Evolutionary conservation across 2,113 vertebrate genomes (phyloP).

Genomic region (Sphaerodactylus townsendi): DNA sequence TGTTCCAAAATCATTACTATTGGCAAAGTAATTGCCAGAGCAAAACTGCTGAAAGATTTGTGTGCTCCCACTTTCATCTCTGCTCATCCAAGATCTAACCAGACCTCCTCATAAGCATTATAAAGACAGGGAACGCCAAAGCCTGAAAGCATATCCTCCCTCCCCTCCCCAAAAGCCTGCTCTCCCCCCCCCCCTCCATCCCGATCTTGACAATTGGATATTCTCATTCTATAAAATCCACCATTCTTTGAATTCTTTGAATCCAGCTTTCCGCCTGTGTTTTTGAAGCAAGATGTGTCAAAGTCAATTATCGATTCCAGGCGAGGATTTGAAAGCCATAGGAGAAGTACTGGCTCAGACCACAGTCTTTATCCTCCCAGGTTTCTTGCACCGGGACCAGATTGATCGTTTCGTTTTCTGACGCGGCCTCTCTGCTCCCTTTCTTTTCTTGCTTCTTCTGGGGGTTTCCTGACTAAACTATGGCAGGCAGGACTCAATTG

Average conservation of each 20-base stretch:
- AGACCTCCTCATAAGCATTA: slow-evolving; percentile 29
- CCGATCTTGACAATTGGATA: slow-evolving; percentile 22
- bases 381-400: slow-evolving; percentile 39
- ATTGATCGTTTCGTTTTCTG: slow-evolving; percentile 67
- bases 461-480: slow-evolving; percentile 74
- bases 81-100: slow-evolving; percentile 22
- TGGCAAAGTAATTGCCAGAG: slow-evolving; percentile 68
- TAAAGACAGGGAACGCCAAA: slow-evolving; percentile 17
- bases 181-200: neutral
- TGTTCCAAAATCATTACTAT: slow-evolving; percentile 61
- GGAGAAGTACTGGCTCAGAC: slow-evolving; percentile 47
- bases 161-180: neutral
- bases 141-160: slow-evolving; percentile 4
- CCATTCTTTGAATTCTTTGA: slow-evolving; percentile 43
- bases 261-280: slow-evolving; percentile 45
- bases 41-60: slow-evolving; percentile 57
- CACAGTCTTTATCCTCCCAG: slow-evolving; percentile 41
- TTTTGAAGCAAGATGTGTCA: slow-evolving; percentile 62
- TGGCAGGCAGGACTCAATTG: slow-evolving; percentile 69
- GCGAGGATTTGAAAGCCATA: slow-evolving; percentile 55
- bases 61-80: slow-evolving; percentile 65
- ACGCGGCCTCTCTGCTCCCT: slow-evolving; percentile 47
- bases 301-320: slow-evolving; percentile 62
- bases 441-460: slow-evolving; percentile 60
- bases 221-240: slow-evolving; percentile 23